Conservation (phyloP, 2,113 vertebrate genomes). For the Talpa occidentalis region DNA sequence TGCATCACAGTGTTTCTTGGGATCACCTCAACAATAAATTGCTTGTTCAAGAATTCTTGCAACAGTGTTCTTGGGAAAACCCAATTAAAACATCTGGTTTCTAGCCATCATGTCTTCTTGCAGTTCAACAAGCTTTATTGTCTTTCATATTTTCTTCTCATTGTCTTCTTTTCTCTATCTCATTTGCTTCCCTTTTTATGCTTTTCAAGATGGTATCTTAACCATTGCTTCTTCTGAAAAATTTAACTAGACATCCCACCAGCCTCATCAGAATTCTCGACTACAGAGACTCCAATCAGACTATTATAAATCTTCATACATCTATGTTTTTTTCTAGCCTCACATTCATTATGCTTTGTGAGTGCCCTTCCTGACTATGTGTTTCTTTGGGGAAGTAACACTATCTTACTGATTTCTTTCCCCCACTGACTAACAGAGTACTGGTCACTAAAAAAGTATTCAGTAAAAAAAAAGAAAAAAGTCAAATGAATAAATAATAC, state of each 20-base stretch:
- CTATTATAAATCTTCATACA: not conserved
- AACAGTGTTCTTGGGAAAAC: not conserved
- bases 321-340: not conserved
- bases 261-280: not conserved
- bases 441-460: not conserved
- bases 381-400: not conserved
- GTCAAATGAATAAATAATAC: constrained; percentile 1
- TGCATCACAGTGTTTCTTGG: not conserved
- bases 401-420: not conserved
- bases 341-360: not conserved
- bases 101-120: not conserved
- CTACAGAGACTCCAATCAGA: not conserved
- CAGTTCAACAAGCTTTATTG: not conserved
- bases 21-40: constrained; percentile 32
- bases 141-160: not conserved
- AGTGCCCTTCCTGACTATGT: not conserved
- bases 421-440: not conserved
- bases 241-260: not conserved
- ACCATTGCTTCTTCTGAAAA: not conserved
- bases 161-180: not conserved
- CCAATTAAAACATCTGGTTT: not conserved
- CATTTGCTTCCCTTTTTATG: not conserved
- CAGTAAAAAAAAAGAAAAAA: constrained; percentile 41
- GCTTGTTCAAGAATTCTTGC: not conserved
- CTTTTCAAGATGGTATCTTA: not conserved